These are phyloP conservation scores for Plecotus auritus DNA, from an alignment of 2,113 vertebrate species.

Conservation along the genomic window DNA sequence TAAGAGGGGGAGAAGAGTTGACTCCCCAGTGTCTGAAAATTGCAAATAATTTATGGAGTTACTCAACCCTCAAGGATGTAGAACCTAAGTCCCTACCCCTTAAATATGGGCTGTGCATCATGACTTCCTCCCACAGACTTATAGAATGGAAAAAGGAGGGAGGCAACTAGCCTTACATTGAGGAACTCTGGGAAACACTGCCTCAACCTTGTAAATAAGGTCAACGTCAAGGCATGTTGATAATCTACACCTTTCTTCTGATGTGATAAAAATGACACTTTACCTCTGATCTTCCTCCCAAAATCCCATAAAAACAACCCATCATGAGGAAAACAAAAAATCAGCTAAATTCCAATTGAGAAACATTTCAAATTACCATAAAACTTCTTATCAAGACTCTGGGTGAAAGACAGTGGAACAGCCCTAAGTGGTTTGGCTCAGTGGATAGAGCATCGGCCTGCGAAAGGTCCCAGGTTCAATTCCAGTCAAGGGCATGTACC, in stretches of 20 bases:
- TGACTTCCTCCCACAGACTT: background rate
- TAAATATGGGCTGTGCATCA: background rate
- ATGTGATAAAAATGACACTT: background rate
- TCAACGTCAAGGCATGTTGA: background rate
- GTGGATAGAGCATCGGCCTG: too few relatives aligned
- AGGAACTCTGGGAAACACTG: background rate
- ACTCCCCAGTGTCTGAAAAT: background rate
- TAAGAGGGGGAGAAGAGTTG: background rate
- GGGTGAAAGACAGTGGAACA: background rate
- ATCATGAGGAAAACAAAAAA: background rate
- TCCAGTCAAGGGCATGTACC: too few relatives aligned
- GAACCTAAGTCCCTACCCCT: background rate
- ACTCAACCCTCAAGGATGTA: background rate
- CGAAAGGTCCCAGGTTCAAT: too few relatives aligned
- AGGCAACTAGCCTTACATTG: background rate
- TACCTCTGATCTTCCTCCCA: background rate
- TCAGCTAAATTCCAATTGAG: background rate
- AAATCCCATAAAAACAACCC: background rate
- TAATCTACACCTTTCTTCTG: background rate
- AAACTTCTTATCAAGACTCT: background rate
- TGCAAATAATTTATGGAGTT: background rate
- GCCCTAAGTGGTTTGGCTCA: too few relatives aligned
- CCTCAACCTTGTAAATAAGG: background rate
- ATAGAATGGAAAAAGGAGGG: background rate
- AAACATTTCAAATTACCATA: background rate